Base-by-base conservation (phyloP, 2,797 vertebrate species). In the Lutjanus argentimaculatus region DNA sequence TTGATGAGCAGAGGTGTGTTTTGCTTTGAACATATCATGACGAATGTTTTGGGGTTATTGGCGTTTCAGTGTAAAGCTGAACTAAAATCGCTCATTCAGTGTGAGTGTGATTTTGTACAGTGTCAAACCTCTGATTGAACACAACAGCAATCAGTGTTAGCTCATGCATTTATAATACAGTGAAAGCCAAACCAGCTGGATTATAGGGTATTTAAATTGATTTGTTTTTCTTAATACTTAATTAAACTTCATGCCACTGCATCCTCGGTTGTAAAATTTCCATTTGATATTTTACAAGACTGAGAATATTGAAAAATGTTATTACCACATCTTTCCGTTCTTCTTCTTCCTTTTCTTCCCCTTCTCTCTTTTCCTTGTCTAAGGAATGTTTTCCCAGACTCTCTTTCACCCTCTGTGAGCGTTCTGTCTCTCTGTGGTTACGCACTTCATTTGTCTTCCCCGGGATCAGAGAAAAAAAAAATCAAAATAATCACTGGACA, bases 401-500 rank as follows among this genome's bases (percentile, higher is more conserved):
- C 80, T 92, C 83, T 92, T 81, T 93, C 93, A 85, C 89, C 85
- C 85, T 91, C 84, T 79, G 89, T 63, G 87, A 93, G 90, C 85
- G 64, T 90, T 88, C 91, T 92, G 91, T 94, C 93, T 93, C 90
- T 94, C 89, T 83, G 92, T 83, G 94, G 94, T 91, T 83, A 85
- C 75, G n/a, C 95, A 95, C 95, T 91, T 94, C 92, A 95, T 96
- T 92, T 89, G 89, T 96, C 93, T 94, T 92, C 83, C 45, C 72
- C 68, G 61, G 91, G 93, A 95, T 95, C 94, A 94, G 93, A 95
- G 94, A 89, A 73, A 64, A 82, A 67, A 84, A 91, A 93, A 93
- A 93, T 93, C 92, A 48, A 93, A 94, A 93, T 93, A 95, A 95
- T 94, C 93, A 91, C 75, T 86, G 91, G 83, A 87, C 88, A 85